These are phyloP conservation scores for Asobara japonica DNA, from an alignment of 1,140 invertebrate species.

Conservation along the genomic window DNA sequence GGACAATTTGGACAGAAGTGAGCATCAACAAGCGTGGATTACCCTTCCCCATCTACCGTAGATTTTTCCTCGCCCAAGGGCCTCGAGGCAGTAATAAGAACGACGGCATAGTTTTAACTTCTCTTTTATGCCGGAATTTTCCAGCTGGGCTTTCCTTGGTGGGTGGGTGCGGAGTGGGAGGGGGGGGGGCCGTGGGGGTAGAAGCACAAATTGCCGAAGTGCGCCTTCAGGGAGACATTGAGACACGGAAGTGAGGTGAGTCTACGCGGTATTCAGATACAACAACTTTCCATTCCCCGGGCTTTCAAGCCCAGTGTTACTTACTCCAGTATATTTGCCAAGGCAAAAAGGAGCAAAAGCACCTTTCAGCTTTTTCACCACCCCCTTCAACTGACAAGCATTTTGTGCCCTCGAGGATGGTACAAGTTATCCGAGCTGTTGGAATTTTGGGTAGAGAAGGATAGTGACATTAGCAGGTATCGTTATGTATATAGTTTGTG, in stretches of 20 bases:
- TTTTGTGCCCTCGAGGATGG: not conserved
- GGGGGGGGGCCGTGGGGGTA: constrained; percentile 59
- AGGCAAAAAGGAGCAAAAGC: not conserved
- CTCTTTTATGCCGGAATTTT: constrained; percentile 66
- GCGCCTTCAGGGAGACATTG: constrained; percentile 67
- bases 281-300: constrained; percentile 9
- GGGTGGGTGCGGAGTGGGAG: not conserved
- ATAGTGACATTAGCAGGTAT: too few relatives aligned
- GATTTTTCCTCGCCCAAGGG: constrained; percentile 38
- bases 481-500: too few relatives aligned
- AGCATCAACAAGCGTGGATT: constrained; percentile 38
- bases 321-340: not conserved
- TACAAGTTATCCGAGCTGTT: not conserved
- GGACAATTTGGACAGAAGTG: constrained; percentile 31
- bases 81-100: constrained; percentile 67
- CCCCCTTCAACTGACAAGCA: constrained; percentile 3
- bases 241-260: constrained; percentile 51
- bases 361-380: not conserved
- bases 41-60: constrained; percentile 26
- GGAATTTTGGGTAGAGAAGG: not conserved
- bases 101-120: constrained; percentile 68
- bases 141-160: constrained; percentile 56
- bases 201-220: constrained; percentile 65
- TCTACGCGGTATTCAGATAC: constrained; percentile 11
- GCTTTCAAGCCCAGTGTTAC: not conserved